Evolutionary conservation across 1,140 invertebrate species (phyloP).

Genomic region (Meteorus sp.): DNA sequence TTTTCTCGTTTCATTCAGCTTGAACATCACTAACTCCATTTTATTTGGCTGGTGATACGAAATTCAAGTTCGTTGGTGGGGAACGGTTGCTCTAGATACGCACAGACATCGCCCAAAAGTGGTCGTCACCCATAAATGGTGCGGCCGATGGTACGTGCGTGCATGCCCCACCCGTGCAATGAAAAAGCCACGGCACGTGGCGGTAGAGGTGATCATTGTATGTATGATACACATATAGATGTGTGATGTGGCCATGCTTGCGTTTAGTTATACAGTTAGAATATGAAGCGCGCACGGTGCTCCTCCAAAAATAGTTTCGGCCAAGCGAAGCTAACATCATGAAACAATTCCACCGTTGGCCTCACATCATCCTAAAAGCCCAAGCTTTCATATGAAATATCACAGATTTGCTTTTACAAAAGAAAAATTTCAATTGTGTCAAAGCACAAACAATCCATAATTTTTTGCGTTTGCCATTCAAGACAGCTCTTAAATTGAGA

Average conservation of each 20-base stretch:
- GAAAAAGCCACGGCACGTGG: slow-evolving; percentile 32
- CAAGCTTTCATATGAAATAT: no score
- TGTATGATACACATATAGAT: no score
- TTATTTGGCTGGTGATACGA: no score
- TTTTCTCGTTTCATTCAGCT: background rate
- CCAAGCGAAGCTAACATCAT: slow-evolving; percentile 19
- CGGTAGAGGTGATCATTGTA: slow-evolving; percentile 11
- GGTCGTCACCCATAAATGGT: slow-evolving; percentile 57
- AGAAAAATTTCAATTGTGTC: no score
- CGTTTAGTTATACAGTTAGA: background rate
- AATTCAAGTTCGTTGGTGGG: no score
- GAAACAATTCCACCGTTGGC: no score
- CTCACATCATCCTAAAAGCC: no score
- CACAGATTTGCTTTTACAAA: no score
- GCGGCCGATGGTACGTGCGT: slow-evolving; percentile 52
- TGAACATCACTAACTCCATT: slow-evolving; percentile 14
- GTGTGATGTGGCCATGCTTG: background rate
- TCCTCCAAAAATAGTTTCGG: slow-evolving; percentile 55
- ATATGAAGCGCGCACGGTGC: slow-evolving; percentile 41
- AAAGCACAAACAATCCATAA: no score
- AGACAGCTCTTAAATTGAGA: no score
- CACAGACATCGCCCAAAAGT: slow-evolving; percentile 26
- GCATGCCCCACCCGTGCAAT: slow-evolving; percentile 26
- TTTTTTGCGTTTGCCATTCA: no score
- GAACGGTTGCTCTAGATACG: no score